These are phyloP conservation scores for Tetranychus cinnabarinus DNA, from an alignment of 1,140 invertebrate species.

Conservation along the genomic window DNA sequence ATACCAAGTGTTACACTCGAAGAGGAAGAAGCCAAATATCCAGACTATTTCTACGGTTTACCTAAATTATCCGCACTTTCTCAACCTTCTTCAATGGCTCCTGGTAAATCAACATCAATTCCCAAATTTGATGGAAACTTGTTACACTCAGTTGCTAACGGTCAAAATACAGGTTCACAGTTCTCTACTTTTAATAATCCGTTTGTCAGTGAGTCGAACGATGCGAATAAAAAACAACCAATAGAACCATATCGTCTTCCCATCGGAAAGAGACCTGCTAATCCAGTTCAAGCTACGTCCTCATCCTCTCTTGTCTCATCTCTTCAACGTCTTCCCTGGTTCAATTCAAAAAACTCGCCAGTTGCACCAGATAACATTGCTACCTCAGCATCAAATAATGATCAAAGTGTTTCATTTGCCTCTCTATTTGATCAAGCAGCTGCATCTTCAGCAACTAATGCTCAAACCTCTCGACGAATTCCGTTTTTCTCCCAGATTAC, in stretches of 20 bases:
- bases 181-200: no score
- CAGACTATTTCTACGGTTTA: neutral
- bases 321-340: no score
- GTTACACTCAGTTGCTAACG: no score
- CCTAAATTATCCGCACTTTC: neutral
- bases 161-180: no score
- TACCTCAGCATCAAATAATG: no score
- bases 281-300: neutral
- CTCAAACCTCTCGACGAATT: neutral
- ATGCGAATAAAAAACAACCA: neutral
- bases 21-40: neutral
- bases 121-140: no score
- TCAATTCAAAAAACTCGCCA: no score
- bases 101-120: no score
- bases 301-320: neutral
- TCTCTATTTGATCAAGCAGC: neutral
- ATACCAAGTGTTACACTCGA: neutral
- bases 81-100: no score
- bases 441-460: neutral
- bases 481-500: neutral
- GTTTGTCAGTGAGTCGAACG: neutral
- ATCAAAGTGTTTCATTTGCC: neutral
- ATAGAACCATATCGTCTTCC: neutral
- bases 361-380: no score
- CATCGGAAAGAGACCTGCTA: neutral